Conservation (phyloP, 2,888 invertebrate genomes). For the Oscheius sp. region DNA sequence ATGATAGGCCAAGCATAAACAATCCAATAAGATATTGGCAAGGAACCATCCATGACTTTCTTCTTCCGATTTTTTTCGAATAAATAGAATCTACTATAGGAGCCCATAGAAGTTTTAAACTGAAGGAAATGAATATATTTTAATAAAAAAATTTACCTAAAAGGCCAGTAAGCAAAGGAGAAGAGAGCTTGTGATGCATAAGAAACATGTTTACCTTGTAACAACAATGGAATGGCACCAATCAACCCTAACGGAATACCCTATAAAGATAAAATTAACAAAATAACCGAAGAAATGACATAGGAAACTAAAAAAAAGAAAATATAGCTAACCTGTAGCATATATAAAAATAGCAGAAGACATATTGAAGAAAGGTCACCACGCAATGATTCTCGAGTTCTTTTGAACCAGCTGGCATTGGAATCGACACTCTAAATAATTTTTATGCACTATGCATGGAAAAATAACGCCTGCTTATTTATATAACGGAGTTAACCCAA, state of each 20-base stretch:
- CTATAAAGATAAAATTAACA: slow-evolving; percentile 74
- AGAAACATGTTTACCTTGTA: slow-evolving; percentile 90
- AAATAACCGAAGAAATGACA: not conserved
- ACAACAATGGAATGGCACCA: slow-evolving; percentile 92
- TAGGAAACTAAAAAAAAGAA: too few relatives aligned
- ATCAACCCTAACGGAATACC: slow-evolving; percentile 92
- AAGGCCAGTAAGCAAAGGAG: slow-evolving; percentile 76
- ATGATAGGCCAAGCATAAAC: slow-evolving; percentile 89
- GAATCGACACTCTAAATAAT: slow-evolving; percentile 58
- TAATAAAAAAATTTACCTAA: slow-evolving; percentile 78
- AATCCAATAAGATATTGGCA: slow-evolving; percentile 76
- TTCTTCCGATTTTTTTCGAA: slow-evolving; percentile 81
- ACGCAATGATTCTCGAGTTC: slow-evolving; percentile 62
- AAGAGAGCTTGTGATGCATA: slow-evolving; percentile 88
- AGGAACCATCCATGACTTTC: slow-evolving; percentile 84
- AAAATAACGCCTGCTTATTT: not conserved
- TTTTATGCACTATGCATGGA: not conserved
- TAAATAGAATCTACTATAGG: slow-evolving; percentile 95
- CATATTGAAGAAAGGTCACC: slow-evolving; percentile 70
- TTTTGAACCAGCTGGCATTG: slow-evolving; percentile 61
- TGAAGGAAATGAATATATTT: slow-evolving; percentile 73
- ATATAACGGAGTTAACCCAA: not conserved
- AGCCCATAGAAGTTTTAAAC: slow-evolving; percentile 94
- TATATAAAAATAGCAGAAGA: slow-evolving; percentile 89
- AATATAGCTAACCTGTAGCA: slow-evolving; percentile 78